Evolutionary conservation across 2,888 invertebrate genomes (phyloP).

Genomic region (Lypha dubia): DNA sequence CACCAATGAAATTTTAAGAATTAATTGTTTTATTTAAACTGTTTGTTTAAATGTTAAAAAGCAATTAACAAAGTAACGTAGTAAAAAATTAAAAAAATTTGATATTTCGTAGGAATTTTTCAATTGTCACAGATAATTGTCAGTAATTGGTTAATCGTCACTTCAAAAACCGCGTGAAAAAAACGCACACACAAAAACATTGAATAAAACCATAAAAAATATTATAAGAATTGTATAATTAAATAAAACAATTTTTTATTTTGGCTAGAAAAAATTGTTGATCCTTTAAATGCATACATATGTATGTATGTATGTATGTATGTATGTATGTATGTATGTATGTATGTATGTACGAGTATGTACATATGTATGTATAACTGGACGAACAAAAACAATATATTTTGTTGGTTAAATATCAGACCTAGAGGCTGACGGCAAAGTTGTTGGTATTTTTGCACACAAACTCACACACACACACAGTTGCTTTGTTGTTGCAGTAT

Average conservation of each 20-base stretch:
- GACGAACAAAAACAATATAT: neutral
- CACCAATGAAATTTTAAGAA: too few relatives aligned
- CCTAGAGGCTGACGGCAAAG: neutral
- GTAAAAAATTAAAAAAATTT: too few relatives aligned
- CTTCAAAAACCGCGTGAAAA: conserved; percentile 21
- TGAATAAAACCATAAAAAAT: conserved; percentile 18
- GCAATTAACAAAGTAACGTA: too few relatives aligned
- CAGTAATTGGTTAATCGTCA: conserved; percentile 61
- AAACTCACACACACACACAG: neutral
- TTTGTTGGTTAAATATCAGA: conserved; percentile 24
- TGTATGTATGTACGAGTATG: too few relatives aligned
- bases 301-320: too few relatives aligned
- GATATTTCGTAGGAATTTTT: neutral
- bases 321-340: too few relatives aligned
- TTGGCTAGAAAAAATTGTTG: conserved; percentile 20
- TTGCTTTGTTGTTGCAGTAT: conserved; percentile 11
- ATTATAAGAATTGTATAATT: conserved; percentile 53
- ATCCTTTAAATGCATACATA: conserved; percentile 22
- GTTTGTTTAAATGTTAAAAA: too few relatives aligned
- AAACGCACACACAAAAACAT: neutral
- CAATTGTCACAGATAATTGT: conserved; percentile 51
- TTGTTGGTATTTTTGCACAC: conserved; percentile 21
- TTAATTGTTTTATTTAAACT: too few relatives aligned
- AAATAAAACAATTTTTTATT: conserved; percentile 29
- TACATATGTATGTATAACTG: too few relatives aligned